Base-by-base conservation (phyloP, 1,140 invertebrate genomes). In the Berghia stephanieae region DNA sequence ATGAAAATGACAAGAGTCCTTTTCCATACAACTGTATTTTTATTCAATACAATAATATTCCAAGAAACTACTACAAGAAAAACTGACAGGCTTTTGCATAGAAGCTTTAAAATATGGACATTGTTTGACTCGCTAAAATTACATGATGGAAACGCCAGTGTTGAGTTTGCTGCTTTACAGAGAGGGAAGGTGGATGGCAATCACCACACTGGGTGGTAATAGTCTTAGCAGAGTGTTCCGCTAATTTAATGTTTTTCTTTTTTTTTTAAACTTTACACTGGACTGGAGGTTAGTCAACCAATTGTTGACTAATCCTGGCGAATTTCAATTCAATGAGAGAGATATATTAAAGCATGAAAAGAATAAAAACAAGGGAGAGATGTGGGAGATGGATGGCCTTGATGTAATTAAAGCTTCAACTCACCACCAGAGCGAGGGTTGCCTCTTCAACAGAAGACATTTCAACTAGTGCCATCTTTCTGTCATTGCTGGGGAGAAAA, bases 401-500 rank as follows among this genome's bases (percentile, higher is more conserved):
- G 4, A 5, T 46, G 5, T 6, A 44, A 71, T 71, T 8, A 71
- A 71, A 16, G 24, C n/a, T 40, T 52, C 42, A 36, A 88, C 88
- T 90, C 83, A 90, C 90, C 90, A 99, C 98, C 68, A 99, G 92
- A 80, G 97, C 97, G 84, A 94, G 92, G 60, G 99, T 95, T 57
- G 98, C 97, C 86, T 98, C 96, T 87, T 99, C 98, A 89, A 98
- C 94, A 66, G 93, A 94, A 69, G 93, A 93, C 90, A 99, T 93
- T 90, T 99, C 97, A 83, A 99, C 95, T 70, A 99, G 92, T 66
- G 98, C 98, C 98, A 99, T 99, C 90, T 99, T 99, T 88, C 96
- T 94, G 91, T 99, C 98, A 92, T 99, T 99, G 82, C 95, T 97
- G 91, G 24, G 31, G 52, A 27, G 31, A 46, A 71, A 49, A 49